phyloP scores from a whole-genome alignment of 2,113 vertebrate species.

The Noturus placidus region DNA sequence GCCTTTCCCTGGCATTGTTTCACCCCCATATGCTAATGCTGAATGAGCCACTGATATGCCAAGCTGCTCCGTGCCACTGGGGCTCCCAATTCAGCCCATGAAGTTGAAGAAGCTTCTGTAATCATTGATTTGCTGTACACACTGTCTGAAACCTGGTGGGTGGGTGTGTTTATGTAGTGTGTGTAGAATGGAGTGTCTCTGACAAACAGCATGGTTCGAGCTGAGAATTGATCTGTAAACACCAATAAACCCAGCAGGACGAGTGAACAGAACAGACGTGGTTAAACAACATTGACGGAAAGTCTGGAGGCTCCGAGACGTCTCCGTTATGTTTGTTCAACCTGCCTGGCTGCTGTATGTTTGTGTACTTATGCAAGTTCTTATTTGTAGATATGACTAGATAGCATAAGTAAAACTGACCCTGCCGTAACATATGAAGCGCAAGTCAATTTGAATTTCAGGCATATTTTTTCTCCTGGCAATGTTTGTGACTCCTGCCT shows the following conservation, averaged over 20 bases:
- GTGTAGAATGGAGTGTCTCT: constrained; percentile 24
- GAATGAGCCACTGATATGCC: constrained; percentile 65
- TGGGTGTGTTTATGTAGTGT: constrained; percentile 18
- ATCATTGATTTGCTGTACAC: constrained; percentile 38
- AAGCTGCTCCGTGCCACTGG: constrained; percentile 58
- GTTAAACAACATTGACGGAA: neutral
- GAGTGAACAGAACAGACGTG: neutral
- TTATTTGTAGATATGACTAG: neutral
- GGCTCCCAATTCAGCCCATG: constrained; percentile 23
- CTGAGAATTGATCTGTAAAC: constrained; percentile 52
- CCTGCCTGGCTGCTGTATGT: constrained; percentile 8
- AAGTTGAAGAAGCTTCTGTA: constrained; percentile 22
- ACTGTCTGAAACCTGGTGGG: constrained; percentile 22
- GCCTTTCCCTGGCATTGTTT: constrained; percentile 11
- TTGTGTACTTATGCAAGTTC: neutral
- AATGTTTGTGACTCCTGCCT: neutral
- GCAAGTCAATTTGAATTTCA: neutral
- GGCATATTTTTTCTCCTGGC: neutral
- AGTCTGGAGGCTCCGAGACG: constrained; percentile 8
- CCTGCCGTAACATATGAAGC: neutral
- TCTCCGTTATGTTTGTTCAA: constrained; percentile 39
- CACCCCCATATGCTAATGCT: constrained; percentile 60
- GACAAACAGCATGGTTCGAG: constrained; percentile 44
- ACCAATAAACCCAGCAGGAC: constrained; percentile 48
- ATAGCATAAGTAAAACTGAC: neutral